phyloP scores from a whole-genome alignment of 2,113 vertebrate genomes.

The Opisthocomus hoazin region DNA sequence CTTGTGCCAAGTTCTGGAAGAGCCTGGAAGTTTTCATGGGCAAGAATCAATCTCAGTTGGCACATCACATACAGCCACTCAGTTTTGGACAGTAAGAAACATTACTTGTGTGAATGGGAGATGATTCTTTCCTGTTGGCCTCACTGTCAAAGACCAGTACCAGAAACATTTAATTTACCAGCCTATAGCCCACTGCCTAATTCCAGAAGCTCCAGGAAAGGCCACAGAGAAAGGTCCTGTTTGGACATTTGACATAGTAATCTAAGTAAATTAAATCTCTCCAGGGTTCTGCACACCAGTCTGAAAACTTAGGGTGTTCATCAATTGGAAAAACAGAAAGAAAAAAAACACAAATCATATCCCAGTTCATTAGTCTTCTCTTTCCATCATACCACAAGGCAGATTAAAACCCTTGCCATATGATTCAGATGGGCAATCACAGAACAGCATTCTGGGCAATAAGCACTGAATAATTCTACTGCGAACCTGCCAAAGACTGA shows the following conservation, averaged over 20 bases:
- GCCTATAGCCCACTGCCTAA: neutral
- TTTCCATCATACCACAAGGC: neutral
- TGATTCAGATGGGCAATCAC: neutral
- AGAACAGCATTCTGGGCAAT: neutral
- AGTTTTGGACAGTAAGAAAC: neutral
- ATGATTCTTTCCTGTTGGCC: neutral
- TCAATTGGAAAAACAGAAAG: neutral
- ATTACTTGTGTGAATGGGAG: neutral
- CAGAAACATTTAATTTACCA: neutral
- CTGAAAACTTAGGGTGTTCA: neutral
- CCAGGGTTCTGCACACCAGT: neutral
- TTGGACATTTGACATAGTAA: neutral
- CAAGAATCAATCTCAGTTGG: neutral
- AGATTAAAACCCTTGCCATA: neutral
- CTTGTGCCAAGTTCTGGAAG: neutral
- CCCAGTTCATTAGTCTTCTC: neutral
- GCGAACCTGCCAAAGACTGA: neutral
- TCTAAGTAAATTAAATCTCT: neutral
- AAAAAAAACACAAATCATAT: neutral
- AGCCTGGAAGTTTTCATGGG: neutral
- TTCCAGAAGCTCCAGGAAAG: neutral
- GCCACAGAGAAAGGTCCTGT: neutral
- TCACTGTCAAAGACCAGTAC: neutral
- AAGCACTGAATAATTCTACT: neutral
- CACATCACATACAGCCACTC: neutral